Evolutionary conservation across 2,113 vertebrate genomes (phyloP), one percentile per base, ranked within the genome.

Genomic region (Prunella himalayana): DNA sequence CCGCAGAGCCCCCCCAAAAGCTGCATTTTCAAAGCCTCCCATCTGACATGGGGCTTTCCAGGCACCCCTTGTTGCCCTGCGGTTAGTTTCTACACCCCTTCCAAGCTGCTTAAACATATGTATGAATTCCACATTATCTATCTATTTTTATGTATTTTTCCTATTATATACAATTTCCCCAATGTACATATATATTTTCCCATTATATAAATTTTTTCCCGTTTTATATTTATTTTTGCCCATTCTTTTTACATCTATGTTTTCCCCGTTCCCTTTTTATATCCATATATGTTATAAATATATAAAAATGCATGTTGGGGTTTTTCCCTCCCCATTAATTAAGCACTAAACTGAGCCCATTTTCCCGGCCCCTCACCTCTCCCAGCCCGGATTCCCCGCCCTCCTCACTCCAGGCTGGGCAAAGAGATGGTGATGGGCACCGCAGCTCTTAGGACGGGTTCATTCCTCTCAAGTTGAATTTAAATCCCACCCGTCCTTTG

Each of bases 401-500:
- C 16, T 33, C 27, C 10, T 41, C 39, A 6, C 22, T 9, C 42
- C 49, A 4, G 35, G 4, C 33, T 28, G 24, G 66, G 49, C 5
- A 30, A 30, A 31, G 20, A 37, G 56, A 19, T 14, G 16, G 7
- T 4, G 31, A 9, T 2, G 69, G 28, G 61, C 16, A 4, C 11
- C 6, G 35, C 25, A 60, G 21, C 53, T 35, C 18, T 49, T 18
- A 23, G n/a, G 8, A n/a, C 2, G 5, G 33, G 33, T 1, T 80
- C 14, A 4, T 35, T 73, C 28, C 9, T 37, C 47, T 15, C 22
- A 4, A 27, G 28, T 0, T 3, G 5, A 13, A 9, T 51, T 57
- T 71, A n/a, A 7, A 33, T 31, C 39, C 4, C 35, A 11, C 10
- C 22, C 1, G 2, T 1, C 2, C 31, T 50, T 33, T 3, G 39